Percentiles rank a stretch among this genome's conserved stretches.
These are phyloP conservation scores for Pristionchus fissidentatus DNA, from an alignment of 2,888 invertebrate genomes.

Conservation along the genomic window DNA sequence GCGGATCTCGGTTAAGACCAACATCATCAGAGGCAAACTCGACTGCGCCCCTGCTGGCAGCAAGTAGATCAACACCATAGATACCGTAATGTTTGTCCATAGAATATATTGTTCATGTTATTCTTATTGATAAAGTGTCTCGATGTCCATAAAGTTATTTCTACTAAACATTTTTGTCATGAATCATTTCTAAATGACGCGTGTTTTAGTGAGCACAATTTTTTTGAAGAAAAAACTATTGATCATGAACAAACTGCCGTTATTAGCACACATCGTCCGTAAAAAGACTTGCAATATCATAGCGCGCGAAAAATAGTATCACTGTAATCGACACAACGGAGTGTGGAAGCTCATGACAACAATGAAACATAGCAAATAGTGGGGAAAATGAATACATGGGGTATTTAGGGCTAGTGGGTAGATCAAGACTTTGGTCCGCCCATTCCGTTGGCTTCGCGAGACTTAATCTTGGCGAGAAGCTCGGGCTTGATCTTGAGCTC, in stretches of 20 bases:
- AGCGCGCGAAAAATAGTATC: neutral
- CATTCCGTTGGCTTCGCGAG: slow-evolving; percentile 40
- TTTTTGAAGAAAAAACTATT: too few relatives aligned
- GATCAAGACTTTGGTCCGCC: slow-evolving; percentile 42
- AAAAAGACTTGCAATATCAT: slow-evolving; percentile 32
- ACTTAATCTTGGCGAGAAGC: slow-evolving; percentile 55
- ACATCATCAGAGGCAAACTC: slow-evolving; percentile 93
- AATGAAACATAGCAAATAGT: neutral
- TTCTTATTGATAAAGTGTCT: slow-evolving; percentile 14
- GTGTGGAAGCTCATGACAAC: too few relatives aligned
- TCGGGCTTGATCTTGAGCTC: slow-evolving; percentile 78
- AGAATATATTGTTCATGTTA: neutral
- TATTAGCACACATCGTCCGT: neutral
- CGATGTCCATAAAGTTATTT: neutral
- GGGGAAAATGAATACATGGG: neutral
- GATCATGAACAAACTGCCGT: neutral
- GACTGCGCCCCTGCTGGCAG: slow-evolving; percentile 88
- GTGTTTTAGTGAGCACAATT: too few relatives aligned
- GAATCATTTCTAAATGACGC: too few relatives aligned
- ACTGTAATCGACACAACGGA: neutral
- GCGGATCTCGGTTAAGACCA: slow-evolving; percentile 96
- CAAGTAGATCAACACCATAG: too few relatives aligned
- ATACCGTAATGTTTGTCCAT: neutral
- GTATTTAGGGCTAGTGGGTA: neutral
- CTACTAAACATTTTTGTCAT: too few relatives aligned